Evolutionary conservation across 2,113 vertebrate species (phyloP).

Genomic region (Capra hircus): DNA sequence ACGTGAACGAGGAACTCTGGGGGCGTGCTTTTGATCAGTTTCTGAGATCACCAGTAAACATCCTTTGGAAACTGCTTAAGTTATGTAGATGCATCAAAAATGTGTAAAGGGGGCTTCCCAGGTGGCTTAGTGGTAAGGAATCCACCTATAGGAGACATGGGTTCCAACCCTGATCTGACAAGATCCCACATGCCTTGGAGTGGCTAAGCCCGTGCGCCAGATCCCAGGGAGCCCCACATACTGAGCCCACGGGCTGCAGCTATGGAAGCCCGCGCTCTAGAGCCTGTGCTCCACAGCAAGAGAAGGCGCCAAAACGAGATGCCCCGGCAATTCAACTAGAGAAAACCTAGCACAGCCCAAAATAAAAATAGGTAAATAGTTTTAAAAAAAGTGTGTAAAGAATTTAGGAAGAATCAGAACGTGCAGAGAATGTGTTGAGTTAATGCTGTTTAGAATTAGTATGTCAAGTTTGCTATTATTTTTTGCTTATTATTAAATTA

Average conservation of each 20-base stretch:
- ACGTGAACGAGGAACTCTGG: not conserved
- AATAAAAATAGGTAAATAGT: not conserved
- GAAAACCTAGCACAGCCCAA: not conserved
- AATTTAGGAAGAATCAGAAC: not conserved
- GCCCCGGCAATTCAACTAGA: not conserved
- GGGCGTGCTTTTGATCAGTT: not conserved
- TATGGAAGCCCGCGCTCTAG: accelerated
- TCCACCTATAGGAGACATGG: not conserved
- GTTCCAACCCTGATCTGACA: not conserved
- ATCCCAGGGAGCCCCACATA: not conserved
- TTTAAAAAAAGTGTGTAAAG: not conserved
- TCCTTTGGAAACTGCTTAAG: not conserved
- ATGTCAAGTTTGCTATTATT: not conserved
- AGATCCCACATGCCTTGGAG: not conserved
- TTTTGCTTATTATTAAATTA: not conserved
- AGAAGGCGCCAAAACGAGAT: accelerated
- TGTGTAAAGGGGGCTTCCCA: not conserved
- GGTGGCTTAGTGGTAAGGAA: not conserved
- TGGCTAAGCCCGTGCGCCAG: accelerated
- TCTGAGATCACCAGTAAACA: not conserved
- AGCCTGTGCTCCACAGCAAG: not conserved
- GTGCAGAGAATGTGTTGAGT: not conserved
- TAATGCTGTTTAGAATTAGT: not conserved
- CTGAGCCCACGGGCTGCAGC: not conserved
- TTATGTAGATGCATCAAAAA: not conserved